Evolutionary conservation across 2,113 vertebrate species (phyloP).

Genomic region (Otus sunia): DNA sequence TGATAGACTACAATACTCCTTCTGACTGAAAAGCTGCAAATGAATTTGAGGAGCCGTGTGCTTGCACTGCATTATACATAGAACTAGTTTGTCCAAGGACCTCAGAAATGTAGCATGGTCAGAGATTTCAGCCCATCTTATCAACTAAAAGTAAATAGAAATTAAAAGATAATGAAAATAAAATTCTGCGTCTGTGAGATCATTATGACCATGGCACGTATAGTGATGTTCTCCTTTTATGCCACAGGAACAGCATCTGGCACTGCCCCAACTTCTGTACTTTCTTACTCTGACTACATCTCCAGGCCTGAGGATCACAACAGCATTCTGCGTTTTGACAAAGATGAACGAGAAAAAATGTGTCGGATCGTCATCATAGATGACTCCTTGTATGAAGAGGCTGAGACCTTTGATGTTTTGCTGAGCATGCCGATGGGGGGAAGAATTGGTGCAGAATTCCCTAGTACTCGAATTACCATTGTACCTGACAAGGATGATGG

Average conservation of each 20-base stretch:
- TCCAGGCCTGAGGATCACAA: slow-evolving; percentile 87
- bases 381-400: slow-evolving; percentile 87
- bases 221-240: neutral
- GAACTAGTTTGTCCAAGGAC: neutral
- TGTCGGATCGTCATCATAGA: slow-evolving; percentile 89
- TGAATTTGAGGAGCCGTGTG: neutral
- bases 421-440: slow-evolving; percentile 90
- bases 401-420: slow-evolving; percentile 87
- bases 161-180: neutral
- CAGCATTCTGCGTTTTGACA: slow-evolving; percentile 88
- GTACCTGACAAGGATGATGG: slow-evolving; percentile 86
- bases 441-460: slow-evolving; percentile 80
- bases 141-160: neutral
- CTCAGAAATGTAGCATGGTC: neutral
- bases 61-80: neutral
- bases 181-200: neutral
- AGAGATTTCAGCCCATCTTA: neutral
- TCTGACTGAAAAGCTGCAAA: neutral
- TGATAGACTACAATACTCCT: neutral
- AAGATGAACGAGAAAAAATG: slow-evolving; percentile 80
- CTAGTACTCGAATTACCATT: slow-evolving; percentile 79
- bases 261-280: slow-evolving; percentile 84
- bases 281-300: slow-evolving; percentile 95
- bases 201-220: neutral
- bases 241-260: slow-evolving; percentile 85